A percentile compares a stretch with the other conserved stretches of the same genome.
phyloP scores from a whole-genome alignment of 2,888 invertebrate genomes.

The Pollenia labialis region DNA sequence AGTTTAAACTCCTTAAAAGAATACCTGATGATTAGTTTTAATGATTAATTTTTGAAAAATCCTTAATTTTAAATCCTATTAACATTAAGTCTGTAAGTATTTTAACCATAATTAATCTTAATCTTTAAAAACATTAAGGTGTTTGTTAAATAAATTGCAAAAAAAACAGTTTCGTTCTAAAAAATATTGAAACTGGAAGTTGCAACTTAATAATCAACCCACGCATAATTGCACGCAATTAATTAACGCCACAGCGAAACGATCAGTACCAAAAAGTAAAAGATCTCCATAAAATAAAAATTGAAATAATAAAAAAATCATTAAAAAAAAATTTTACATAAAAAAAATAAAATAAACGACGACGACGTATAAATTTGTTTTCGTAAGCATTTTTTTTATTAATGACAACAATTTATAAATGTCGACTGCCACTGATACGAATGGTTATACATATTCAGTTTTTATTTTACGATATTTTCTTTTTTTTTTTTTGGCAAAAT shows the following conservation, averaged over 20 bases:
- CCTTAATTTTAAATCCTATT: neutral
- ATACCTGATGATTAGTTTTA: conserved; percentile 8
- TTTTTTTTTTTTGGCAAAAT: conserved; percentile 46
- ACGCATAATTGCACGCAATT: conserved; percentile 74
- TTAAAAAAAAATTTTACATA: conserved; percentile 24
- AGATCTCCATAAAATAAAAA: conserved; percentile 41
- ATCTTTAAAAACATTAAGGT: conserved; percentile 36
- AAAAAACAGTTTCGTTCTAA: neutral
- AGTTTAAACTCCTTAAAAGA: conserved; percentile 1
- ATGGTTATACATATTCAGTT: neutral
- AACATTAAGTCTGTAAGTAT: conserved; percentile 1
- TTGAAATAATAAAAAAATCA: conserved; percentile 30
- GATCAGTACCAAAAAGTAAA: conserved; percentile 47
- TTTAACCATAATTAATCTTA: conserved; percentile 53
- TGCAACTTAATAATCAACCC: conserved; percentile 73
- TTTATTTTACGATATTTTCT: neutral
- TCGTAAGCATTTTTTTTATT: conserved; percentile 80
- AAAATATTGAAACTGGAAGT: conserved; percentile 56
- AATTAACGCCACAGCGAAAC: conserved; percentile 72
- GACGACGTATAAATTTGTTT: conserved; percentile 73
- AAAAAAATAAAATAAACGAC: conserved; percentile 63
- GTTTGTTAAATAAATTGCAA: conserved; percentile 22
- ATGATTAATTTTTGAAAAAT: neutral
- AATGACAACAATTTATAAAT: conserved; percentile 82
- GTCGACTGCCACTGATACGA: conserved; percentile 76